Evolutionary conservation across 2,113 vertebrate genomes (phyloP), one percentile per base, ranked within the genome.

Genomic region (Silurus asotus): DNA sequence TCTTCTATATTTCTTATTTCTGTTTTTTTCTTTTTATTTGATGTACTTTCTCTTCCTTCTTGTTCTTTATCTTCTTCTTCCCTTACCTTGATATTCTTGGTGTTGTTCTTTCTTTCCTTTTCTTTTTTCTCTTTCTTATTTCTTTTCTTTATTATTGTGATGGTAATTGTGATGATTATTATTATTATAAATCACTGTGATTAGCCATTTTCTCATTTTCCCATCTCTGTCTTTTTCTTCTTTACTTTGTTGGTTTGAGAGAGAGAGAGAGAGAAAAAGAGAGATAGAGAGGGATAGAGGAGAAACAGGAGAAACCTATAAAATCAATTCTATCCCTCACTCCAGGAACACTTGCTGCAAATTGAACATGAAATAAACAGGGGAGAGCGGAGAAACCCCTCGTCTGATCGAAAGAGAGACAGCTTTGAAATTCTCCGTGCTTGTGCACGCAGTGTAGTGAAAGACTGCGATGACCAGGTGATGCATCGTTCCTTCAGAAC

Each of bases 331-430:
- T 75, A 23, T 61, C 56, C 23, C 55, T 61, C 48, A 62, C 37
- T 84, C 23, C 55, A 25, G 75, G 67, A 61, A 28, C 80, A 49
- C 81, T 58, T 25, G 6, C 51, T 8, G 64, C 25, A 58, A 74
- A 74, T 59, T 14, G 67, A 25, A 74, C 67, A 59, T 59, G 67
- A 84, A 59, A 61, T 45, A 6, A 56, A 53, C 49, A 82, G 79
- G 14, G 8, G 51, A 72, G 65, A 8, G 53, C 6, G 55, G 51
- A 58, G 82, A 84, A 37, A 70, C 67, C 82, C 82, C 6, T 67
- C 56, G 7, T 64, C 80, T 65, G 10, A 81, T 64, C 19, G 11
- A 37, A 37, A 37, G 37, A 37, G 2, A 37, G 37, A 49, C 45
- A 14, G 51, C 25, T 70, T 72, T 58, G 65, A 70, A 72, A 58